Evolutionary conservation across 2,888 invertebrate species (phyloP), one percentile per base, ranked within the genome.

Genomic region (Anthoptus insignis): DNA sequence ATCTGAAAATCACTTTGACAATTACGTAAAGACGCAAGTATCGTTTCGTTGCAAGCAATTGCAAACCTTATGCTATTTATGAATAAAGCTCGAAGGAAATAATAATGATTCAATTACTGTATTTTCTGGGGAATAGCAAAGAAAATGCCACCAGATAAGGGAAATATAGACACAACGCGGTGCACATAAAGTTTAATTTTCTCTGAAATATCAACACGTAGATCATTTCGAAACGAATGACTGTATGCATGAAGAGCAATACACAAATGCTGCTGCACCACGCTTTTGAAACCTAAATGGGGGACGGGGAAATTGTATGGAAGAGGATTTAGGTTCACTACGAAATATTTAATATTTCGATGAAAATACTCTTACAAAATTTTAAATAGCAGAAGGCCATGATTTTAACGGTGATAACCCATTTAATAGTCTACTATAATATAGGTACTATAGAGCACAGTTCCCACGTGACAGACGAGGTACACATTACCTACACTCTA

Each of bases 251-350:
- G 86, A 87, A 87, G 81, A 84, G 82, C 79, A 79, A 85, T 83
- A 86, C 83, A 87, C 84, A 86, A 86, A 86, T 87, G 86, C 88
- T 86, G 85, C 84, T 88, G 87, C 89, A 87, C 86, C 84, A 85
- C 81, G 88, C 87, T 91, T 88, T 88, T 85, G 85, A 87, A 80
- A 81, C 79, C 81, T 83, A 85, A 89, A 84, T 84, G 81, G 84
- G 80, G 80, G 77, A 73, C 60, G 21, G 56, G 27, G 14, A 21
- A 29, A 49, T 49, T 3, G 13, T 63, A 63, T 63, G 63, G 63
- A 63, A 56, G 14, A 14, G 54, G 61, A 47, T 63, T n/a, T n/a
- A n/a, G n/a, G n/a, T n/a, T n/a, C n/a, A n/a, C n/a, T n/a, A n/a
- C n/a, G n/a, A n/a, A n/a, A n/a, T n/a, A n/a, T n/a, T n/a, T n/a